These are phyloP conservation scores for Electrophaes corylata DNA, from an alignment of 2,888 invertebrate genomes.

Conservation along the genomic window DNA sequence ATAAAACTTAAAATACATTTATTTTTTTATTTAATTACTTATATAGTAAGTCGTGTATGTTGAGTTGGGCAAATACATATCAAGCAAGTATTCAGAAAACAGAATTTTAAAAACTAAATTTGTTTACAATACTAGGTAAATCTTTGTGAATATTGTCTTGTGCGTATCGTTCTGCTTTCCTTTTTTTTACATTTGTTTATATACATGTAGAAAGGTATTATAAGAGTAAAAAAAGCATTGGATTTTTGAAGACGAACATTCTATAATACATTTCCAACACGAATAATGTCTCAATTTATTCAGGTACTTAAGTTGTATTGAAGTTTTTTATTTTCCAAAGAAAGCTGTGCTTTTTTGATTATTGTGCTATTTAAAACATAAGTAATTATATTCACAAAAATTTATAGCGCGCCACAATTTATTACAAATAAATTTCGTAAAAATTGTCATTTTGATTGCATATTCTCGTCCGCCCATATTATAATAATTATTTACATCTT, in stretches of 20 bases:
- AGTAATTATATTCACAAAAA: constrained; percentile 5
- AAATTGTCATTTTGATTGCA: constrained; percentile 48
- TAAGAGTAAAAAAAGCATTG: too few relatives aligned
- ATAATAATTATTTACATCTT: constrained; percentile 78
- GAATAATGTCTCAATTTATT: constrained; percentile 17
- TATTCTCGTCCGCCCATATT: constrained; percentile 47
- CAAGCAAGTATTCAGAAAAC: constrained; percentile 46
- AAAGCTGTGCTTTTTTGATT: constrained; percentile 5
- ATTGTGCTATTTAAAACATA: constrained; percentile 19
- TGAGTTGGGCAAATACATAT: constrained; percentile 43
- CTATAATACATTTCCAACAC: constrained; percentile 10
- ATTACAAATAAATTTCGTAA: constrained; percentile 36
- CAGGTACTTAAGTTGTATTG: constrained; percentile 34
- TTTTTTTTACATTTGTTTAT: neutral
- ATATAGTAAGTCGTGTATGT: constrained; percentile 46
- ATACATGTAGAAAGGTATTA: neutral
- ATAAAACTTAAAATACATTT: constrained; percentile 49
- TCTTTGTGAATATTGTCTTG: constrained; percentile 43
- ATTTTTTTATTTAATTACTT: constrained; percentile 46
- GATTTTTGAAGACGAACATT: neutral
- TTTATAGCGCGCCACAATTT: constrained; percentile 27
- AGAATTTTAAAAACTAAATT: constrained; percentile 19
- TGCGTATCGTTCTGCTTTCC: constrained; percentile 19
- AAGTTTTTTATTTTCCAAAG: constrained; percentile 11
- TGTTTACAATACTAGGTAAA: constrained; percentile 33